A percentile compares a stretch with the other conserved stretches of the same genome.
These are phyloP conservation scores for Falco biarmicus DNA, from an alignment of 2,797 vertebrate species.

Conservation along the genomic window DNA sequence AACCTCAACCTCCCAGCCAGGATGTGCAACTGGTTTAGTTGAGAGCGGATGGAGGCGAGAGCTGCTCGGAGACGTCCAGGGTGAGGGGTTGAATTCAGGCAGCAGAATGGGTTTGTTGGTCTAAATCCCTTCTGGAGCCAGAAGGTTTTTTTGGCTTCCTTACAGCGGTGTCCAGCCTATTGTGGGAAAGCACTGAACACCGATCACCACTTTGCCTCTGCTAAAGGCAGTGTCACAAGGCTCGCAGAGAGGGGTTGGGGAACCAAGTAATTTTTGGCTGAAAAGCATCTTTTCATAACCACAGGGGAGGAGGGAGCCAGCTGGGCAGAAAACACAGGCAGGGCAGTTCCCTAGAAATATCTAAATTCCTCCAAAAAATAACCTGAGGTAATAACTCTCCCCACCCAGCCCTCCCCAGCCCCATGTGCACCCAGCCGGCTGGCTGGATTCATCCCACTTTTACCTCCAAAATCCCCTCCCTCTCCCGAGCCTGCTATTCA, in stretches of 20 bases:
- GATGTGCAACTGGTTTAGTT: not conserved
- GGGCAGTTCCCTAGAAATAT: conserved; percentile 37
- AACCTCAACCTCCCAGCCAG: not conserved
- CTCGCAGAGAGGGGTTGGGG: not conserved
- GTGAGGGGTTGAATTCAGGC: not conserved
- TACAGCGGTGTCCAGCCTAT: not conserved
- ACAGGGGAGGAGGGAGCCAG: conserved; percentile 9
- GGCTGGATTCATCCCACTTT: not conserved
- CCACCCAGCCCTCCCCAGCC: not conserved
- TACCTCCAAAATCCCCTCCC: not conserved
- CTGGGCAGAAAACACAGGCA: conserved; percentile 17
- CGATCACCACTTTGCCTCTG: not conserved
- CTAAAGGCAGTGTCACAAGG: conserved; percentile 39
- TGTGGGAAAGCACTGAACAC: conserved; percentile 38
- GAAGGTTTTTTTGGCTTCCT: conserved; percentile 10
- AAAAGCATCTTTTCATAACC: conserved; percentile 32
- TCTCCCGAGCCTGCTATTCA: not conserved
- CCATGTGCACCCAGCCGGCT: fast-evolving
- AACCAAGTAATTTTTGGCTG: not conserved
- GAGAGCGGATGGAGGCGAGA: not conserved
- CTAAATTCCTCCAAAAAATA: conserved; percentile 1
- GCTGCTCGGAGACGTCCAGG: fast-evolving
- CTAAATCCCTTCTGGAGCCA: conserved; percentile 25
- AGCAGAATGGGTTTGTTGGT: not conserved
- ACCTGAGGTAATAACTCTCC: not conserved